Percentiles rank a stretch among this genome's conserved stretches.
These are phyloP conservation scores for Tursiops truncatus DNA, from an alignment of 2,113 vertebrate species.

Conservation along the genomic window DNA sequence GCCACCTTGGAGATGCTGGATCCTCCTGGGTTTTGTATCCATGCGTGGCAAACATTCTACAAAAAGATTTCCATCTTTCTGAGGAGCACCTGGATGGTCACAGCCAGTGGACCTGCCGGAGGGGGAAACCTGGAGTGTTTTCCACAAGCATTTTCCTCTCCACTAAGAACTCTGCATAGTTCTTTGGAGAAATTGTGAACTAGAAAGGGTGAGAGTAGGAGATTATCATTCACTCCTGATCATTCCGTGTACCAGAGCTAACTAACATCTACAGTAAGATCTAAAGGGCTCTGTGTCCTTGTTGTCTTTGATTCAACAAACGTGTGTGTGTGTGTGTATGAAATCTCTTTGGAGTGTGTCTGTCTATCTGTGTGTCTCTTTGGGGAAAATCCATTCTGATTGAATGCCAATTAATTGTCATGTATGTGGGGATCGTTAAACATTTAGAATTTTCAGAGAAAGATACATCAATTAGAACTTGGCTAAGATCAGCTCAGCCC, in stretches of 20 bases:
- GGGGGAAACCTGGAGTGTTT: neutral
- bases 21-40: neutral
- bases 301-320: neutral
- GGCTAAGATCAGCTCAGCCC: neutral
- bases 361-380: neutral
- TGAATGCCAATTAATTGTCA: neutral
- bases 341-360: neutral
- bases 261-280: neutral
- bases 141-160: neutral
- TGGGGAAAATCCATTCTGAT: neutral
- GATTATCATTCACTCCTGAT: neutral
- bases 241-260: neutral
- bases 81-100: neutral
- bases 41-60: neutral
- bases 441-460: neutral
- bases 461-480: neutral
- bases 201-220: neutral
- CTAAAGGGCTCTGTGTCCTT: neutral
- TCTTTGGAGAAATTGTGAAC: neutral
- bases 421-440: neutral
- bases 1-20: fast-evolving
- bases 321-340: neutral
- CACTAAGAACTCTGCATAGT: neutral
- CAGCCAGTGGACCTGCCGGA: fast-evolving
- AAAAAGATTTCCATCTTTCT: neutral